Conservation (phyloP, 1,140 invertebrate species). For the Anthonomus grandis region DNA sequence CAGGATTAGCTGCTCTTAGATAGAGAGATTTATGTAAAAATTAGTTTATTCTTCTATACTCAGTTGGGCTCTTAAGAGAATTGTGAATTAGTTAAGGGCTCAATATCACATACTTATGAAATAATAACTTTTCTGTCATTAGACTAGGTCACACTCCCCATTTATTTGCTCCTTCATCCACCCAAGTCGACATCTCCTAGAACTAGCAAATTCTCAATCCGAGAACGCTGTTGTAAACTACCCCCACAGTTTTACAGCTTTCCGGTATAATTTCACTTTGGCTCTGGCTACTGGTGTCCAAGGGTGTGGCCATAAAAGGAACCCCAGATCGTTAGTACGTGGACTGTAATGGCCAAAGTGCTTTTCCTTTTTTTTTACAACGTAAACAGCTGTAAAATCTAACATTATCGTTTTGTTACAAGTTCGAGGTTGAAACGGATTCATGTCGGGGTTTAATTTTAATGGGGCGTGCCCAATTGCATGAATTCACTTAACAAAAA, state of each 20-base stretch:
- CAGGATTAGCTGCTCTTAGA: too few species aligned
- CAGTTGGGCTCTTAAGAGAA: too few species aligned
- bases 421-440: slow-evolving; percentile 2
- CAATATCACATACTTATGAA: too few species aligned
- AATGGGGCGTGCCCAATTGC: slow-evolving; percentile 14
- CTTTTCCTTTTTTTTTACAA: slow-evolving; percentile 13
- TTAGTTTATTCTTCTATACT: too few species aligned
- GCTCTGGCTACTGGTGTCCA: slow-evolving; percentile 16
- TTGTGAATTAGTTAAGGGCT: too few species aligned
- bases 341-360: slow-evolving; percentile 13
- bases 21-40: too few species aligned
- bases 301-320: slow-evolving; percentile 17
- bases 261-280: slow-evolving; percentile 16
- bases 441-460: background rate
- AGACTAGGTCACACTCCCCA: too few species aligned
- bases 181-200: too few species aligned
- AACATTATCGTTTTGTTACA: slow-evolving; percentile 21
- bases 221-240: slow-evolving; percentile 13
- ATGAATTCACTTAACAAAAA: too few species aligned
- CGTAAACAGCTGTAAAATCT: slow-evolving; percentile 25
- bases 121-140: too few species aligned
- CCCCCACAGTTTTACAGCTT: slow-evolving; percentile 16
- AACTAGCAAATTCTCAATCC: too few species aligned
- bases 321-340: slow-evolving; percentile 22
- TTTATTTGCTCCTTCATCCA: too few species aligned